Percentiles rank a stretch among this genome's conserved stretches.
Evolutionary conservation across 2,888 invertebrate genomes (phyloP).

Genomic region (Hydraecia micacea): DNA sequence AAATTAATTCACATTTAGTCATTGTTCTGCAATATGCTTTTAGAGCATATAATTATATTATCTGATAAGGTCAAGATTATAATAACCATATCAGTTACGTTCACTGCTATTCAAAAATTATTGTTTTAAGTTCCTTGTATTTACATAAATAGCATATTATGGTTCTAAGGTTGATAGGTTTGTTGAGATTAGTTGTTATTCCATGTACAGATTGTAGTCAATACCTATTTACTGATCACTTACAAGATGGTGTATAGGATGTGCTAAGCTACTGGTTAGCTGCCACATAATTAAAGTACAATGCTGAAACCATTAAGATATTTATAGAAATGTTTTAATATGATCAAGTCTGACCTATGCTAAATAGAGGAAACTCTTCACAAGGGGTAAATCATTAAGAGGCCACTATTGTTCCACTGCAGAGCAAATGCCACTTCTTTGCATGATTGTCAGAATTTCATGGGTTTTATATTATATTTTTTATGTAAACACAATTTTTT

Average conservation of each 20-base stretch:
- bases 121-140: not conserved
- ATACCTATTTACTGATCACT: not conserved
- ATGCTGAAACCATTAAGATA: not conserved
- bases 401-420: too few relatives aligned
- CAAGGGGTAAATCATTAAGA: too few relatives aligned
- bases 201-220: not conserved
- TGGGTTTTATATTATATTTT: too few relatives aligned
- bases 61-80: conserved; percentile 52
- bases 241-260: not conserved
- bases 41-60: conserved; percentile 13
- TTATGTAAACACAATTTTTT: too few relatives aligned
- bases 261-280: not conserved
- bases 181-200: not conserved
- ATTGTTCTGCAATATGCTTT: conserved; percentile 5
- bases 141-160: not conserved
- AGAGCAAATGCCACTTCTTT: not conserved
- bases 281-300: not conserved
- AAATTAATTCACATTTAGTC: not conserved
- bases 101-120: conserved; percentile 4
- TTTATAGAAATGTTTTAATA: too few relatives aligned
- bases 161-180: not conserved
- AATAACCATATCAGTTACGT: conserved; percentile 9
- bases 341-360: too few relatives aligned
- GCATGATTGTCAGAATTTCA: too few relatives aligned
- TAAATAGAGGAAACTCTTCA: not conserved